Percentiles rank a stretch among this genome's conserved stretches.
These are phyloP conservation scores for Rhinolophus sinicus DNA, from an alignment of 2,113 vertebrate species.

Conservation along the genomic window DNA sequence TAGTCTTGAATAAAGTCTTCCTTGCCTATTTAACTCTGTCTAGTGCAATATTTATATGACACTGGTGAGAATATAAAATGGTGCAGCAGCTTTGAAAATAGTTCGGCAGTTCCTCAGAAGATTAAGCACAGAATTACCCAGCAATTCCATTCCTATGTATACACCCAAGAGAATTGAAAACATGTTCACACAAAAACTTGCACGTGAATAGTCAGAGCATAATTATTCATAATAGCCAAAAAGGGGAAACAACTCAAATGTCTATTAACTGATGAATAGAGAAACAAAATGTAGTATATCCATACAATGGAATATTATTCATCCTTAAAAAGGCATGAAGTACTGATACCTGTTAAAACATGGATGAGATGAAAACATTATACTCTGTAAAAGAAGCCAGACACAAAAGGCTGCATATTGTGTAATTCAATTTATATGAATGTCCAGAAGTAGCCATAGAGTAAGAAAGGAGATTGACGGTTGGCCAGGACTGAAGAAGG, in stretches of 20 bases:
- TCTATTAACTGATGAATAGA: neutral
- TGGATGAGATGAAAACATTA: neutral
- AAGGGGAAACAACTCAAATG: neutral
- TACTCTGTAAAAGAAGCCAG: neutral
- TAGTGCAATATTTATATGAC: neutral
- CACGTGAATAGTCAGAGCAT: neutral
- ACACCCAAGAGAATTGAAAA: neutral
- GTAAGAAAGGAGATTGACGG: neutral
- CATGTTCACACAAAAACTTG: neutral
- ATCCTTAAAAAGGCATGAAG: neutral
- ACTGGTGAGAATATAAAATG: neutral
- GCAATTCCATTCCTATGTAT: neutral
- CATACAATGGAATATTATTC: neutral
- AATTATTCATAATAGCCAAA: neutral
- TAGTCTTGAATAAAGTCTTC: neutral
- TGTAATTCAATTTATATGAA: neutral
- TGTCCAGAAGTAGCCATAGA: neutral
- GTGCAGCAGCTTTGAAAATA: neutral
- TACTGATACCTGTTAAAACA: neutral
- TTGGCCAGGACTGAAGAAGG: neutral
- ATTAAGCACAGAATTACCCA: neutral
- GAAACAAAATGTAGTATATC: neutral
- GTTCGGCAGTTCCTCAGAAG: neutral
- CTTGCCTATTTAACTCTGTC: neutral
- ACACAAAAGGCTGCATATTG: neutral